Percentiles rank a stretch among this genome's conserved stretches.
Conservation (phyloP, 2,113 vertebrate species). For the Anseranas semipalmata region DNA sequence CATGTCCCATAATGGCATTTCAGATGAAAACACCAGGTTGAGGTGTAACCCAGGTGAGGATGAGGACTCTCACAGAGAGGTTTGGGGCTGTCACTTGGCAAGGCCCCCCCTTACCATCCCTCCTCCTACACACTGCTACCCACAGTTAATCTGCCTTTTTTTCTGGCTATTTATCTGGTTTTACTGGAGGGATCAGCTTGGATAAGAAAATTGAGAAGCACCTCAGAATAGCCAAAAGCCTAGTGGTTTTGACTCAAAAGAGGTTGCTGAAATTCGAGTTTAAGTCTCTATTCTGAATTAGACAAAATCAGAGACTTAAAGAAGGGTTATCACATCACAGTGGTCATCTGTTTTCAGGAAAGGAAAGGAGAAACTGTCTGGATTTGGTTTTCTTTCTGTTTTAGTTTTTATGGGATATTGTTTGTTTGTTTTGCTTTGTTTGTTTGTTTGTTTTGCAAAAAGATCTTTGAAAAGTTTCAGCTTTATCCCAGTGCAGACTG, state of each 20-base stretch:
- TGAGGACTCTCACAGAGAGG: neutral
- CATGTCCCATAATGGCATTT: neutral
- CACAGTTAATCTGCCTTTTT: neutral
- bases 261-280: neutral
- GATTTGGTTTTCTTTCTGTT: neutral
- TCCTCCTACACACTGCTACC: neutral
- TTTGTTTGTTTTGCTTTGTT: neutral
- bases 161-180: neutral
- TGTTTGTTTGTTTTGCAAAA: neutral
- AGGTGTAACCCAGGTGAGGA: neutral
- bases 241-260: neutral
- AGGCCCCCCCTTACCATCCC: neutral
- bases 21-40: neutral
- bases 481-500: neutral
- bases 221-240: neutral
- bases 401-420: neutral
- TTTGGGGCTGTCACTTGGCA: neutral
- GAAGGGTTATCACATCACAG: conserved; percentile 22
- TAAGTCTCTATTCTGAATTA: neutral
- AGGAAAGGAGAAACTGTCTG: neutral
- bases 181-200: neutral
- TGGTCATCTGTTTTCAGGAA: neutral
- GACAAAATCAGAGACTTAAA: neutral
- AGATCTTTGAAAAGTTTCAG: neutral
- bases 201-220: conserved; percentile 1